These are phyloP conservation scores for Steinernema khuongi DNA, from an alignment of 1,140 invertebrate genomes.

Conservation along the genomic window DNA sequence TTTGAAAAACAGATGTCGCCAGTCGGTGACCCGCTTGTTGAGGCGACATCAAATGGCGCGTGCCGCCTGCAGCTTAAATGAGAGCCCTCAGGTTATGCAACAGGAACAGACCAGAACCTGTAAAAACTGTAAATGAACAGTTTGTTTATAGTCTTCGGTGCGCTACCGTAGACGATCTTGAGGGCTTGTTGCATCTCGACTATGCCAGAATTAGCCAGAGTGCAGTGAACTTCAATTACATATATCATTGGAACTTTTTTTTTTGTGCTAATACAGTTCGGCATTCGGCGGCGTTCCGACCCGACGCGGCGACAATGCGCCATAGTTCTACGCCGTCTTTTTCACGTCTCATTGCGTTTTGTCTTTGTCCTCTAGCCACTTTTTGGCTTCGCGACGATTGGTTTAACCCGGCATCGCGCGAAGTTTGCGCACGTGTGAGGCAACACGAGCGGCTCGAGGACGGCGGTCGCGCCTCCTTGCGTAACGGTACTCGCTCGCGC, in stretches of 20 bases:
- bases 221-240: too few species aligned
- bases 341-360: slow-evolving; percentile 1
- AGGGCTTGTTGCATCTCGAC: too few species aligned
- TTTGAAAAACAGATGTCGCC: neutral
- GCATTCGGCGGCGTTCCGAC: neutral
- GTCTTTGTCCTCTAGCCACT: neutral
- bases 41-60: neutral
- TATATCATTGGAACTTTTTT: neutral
- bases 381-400: neutral
- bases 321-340: neutral
- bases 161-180: too few species aligned
- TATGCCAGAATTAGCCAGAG: too few species aligned
- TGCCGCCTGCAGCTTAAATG: neutral
- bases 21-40: neutral
- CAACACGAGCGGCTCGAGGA: neutral
- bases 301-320: neutral
- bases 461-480: neutral
- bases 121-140: too few species aligned
- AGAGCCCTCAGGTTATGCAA: neutral
- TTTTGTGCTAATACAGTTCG: neutral
- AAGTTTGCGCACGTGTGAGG: slow-evolving; percentile 9
- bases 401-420: neutral
- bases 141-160: too few species aligned
- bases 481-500: neutral
- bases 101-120: too few species aligned